Percentiles rank a stretch among this genome's conserved stretches.
phyloP scores from a whole-genome alignment of 2,113 vertebrate species.

The Leucosticte australis region DNA sequence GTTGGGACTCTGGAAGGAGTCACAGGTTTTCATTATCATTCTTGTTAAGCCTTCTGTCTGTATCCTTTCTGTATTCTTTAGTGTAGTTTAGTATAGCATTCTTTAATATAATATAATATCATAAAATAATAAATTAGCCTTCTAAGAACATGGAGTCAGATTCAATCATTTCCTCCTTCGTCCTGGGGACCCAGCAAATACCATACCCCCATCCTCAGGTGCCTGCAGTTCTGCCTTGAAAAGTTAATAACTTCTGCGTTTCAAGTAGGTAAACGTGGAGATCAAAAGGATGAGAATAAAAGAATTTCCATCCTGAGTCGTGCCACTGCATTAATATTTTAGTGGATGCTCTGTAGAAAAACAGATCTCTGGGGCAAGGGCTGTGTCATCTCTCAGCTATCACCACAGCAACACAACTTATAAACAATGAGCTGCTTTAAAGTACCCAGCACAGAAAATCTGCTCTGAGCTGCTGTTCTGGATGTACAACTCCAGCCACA shows the following conservation, averaged over 20 bases:
- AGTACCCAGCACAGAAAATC: background rate
- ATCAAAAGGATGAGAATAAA: constrained; percentile 34
- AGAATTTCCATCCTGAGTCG: background rate
- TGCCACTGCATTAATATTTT: constrained; percentile 19
- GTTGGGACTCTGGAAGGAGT: too few species aligned
- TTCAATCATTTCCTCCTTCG: too few species aligned
- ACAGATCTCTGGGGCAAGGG: background rate
- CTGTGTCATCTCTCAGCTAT: background rate
- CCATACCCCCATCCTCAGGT: background rate
- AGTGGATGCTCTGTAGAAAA: background rate
- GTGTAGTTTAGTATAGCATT: too few species aligned
- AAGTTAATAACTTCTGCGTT: background rate
- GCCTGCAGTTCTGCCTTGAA: background rate
- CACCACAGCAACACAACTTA: background rate
- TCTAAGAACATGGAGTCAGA: too few species aligned
- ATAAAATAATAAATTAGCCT: too few species aligned
- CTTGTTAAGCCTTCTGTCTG: too few species aligned
- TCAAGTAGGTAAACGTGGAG: background rate
- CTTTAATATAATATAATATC: too few species aligned
- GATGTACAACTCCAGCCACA: background rate
- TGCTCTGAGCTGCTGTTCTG: too few species aligned
- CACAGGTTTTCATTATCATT: too few species aligned
- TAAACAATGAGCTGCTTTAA: background rate
- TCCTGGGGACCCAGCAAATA: too few species aligned
- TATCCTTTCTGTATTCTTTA: too few species aligned